Base-by-base conservation (phyloP, 2,113 vertebrate genomes). In the Planiliza haematocheilus region DNA sequence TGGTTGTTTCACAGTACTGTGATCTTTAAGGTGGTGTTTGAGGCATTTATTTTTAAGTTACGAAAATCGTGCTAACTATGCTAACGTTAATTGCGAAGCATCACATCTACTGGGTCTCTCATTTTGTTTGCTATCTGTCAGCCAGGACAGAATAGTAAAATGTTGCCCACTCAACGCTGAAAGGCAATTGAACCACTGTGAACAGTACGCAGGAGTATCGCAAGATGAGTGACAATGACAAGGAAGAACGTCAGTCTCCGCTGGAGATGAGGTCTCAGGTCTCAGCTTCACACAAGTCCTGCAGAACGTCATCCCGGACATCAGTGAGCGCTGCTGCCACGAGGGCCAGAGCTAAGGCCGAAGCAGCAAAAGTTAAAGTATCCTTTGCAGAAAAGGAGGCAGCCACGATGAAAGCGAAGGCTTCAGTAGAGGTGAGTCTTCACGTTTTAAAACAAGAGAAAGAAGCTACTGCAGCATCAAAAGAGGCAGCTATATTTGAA, bases 121-220 rank as follows among this genome's bases (percentile, higher is more conserved):
- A 4, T 3, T 38, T 38, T 38, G 38, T 39, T 39, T 11, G 38
- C n/a, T n/a, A n/a, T n/a, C n/a, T n/a, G n/a, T n/a, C 21, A 14
- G 21, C 51, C 51, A 53, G 51, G 51, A 53, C 51, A 53, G 51
- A 34, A 53, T 53, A 53, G 50, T 52, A 52, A 52, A 52, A 52
- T 52, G 50, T 6, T 14, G 12, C 0, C 50, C 50, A 14, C 50
- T 13, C 50, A 24, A 12, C 10, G 21, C 11, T 10, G 30, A 14
- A 52, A 24, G 21, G 21, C 50, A 52, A 52, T 11, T 30, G 17
- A 52, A 52, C 21, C 13, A 30, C 21, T 52, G 50, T 30, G 50
- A 52, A 52, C 20, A n/a, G n/a, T n/a, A n/a, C n/a, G n/a, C n/a
- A n/a, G 30, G n/a, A 55, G n/a, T 30, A 34, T 4, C 1, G 30